Evolutionary conservation across 2,797 vertebrate species (phyloP), one percentile per base, ranked within the genome.

Genomic region (Thunnus albacares): DNA sequence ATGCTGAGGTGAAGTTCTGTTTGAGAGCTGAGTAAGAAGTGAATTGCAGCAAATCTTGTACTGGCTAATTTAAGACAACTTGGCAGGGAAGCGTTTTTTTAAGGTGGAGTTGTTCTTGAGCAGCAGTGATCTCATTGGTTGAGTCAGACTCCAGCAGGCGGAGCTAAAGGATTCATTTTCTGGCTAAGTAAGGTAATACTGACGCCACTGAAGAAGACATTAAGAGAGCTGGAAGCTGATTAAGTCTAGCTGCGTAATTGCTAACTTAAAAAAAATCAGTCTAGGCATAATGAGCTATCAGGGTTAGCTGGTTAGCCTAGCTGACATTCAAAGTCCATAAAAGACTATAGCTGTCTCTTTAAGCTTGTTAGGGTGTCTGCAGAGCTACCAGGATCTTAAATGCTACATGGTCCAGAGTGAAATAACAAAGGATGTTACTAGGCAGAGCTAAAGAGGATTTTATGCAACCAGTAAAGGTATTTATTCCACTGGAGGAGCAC

Each of bases 71-170:
- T 73, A 77, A 72, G 52, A 73, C 5, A 28, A 45, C 58, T 57
- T 38, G 35, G 56, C 78, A 77, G 72, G 59, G 64, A 57, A 66
- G 12, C 2, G 0, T 60, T 71, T 57, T 1, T 55, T 67, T 67
- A 28, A 58, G 72, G 66, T 28, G 30, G 55, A 41, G 68, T 59
- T 80, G 52, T 22, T 52, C 15, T 52, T 68, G 28, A 33, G 56
- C 68, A 35, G 56, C 52, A 35, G 60, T 52, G 35, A 87, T 84
- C 60, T 82, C 56, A 86, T 79, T 89, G 85, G 87, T 17, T 71
- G 66, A 70, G 59, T 68, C 28, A 41, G 81, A 74, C 30, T 41
- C 18, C 3, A 3, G 76, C 66, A 22, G 71, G 72, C 38, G 71
- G 82, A 70, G 72, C 67, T 64, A 24, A 6, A 60, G 5, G 59